phyloP scores from a whole-genome alignment of 30 jellyfish, hydroid and myxozoan species.

The Pelagia noctiluca region DNA sequence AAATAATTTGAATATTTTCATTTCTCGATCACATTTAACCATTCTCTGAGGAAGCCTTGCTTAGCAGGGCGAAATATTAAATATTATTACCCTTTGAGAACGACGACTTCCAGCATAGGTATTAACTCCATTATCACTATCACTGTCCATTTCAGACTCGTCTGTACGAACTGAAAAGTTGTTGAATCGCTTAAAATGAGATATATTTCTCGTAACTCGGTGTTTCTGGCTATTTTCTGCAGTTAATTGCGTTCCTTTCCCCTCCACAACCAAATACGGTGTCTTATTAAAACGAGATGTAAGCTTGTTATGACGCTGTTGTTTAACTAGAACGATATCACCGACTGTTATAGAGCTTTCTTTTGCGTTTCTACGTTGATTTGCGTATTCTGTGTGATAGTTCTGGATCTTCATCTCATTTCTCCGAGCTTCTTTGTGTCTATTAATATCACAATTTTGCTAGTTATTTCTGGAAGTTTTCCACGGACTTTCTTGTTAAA shows the following conservation, averaged over 20 bases:
- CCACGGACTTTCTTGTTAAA: conserved; percentile 7
- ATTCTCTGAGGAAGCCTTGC: too few species aligned
- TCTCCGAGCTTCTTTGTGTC: conserved; percentile 16
- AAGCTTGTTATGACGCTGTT: too few species aligned
- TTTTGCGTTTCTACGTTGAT: conserved; percentile 44
- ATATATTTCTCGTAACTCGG: conserved; percentile 45
- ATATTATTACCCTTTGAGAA: conserved; percentile 33
- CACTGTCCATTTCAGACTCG: conserved; percentile 45
- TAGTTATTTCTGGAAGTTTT: too few species aligned
- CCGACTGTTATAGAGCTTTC: conserved; percentile 28
- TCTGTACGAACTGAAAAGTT: conserved; percentile 12
- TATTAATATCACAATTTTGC: conserved; percentile 6
- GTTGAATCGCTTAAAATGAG: conserved; percentile 28
- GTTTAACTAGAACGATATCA: conserved; percentile 41
- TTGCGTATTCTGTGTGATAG: conserved; percentile 21
- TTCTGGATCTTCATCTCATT: neutral
- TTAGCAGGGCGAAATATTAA: too few species aligned
- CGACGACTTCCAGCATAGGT: conserved; percentile 22
- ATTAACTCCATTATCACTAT: neutral
- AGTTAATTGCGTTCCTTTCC: conserved; percentile 57
- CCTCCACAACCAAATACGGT: conserved; percentile 26
- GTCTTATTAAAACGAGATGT: conserved; percentile 22
- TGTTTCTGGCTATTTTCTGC: too few species aligned
- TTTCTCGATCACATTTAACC: too few species aligned
- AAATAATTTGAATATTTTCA: too few species aligned